phyloP scores from a whole-genome alignment of 1,140 invertebrate genomes.

The Leptopilina clavipes region DNA sequence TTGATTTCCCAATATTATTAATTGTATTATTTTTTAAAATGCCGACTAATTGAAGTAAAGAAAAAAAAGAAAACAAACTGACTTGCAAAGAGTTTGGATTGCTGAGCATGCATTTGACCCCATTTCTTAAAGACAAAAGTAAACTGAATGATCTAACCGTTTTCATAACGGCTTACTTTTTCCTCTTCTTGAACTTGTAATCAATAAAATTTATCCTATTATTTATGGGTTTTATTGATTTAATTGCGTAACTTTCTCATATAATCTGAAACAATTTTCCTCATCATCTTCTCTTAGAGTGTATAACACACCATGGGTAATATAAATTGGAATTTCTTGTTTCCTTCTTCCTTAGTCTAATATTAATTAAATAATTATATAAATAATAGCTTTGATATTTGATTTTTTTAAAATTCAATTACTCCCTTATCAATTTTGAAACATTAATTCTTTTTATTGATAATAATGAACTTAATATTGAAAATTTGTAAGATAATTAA shows the following conservation, averaged over 20 bases:
- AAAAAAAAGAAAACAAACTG: background rate
- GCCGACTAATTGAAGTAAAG: background rate
- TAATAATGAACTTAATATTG: too few relatives aligned
- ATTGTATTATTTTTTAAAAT: background rate
- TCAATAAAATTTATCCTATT: background rate
- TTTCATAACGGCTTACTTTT: background rate
- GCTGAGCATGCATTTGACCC: constrained; percentile 41
- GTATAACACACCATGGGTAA: background rate
- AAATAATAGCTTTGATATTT: too few relatives aligned
- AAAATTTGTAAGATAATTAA: too few relatives aligned
- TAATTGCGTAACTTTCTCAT: background rate
- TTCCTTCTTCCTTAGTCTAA: too few relatives aligned
- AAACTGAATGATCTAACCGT: constrained; percentile 23
- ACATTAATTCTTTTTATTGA: too few relatives aligned
- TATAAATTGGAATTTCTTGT: background rate
- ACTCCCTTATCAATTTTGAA: too few relatives aligned
- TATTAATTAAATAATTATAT: too few relatives aligned
- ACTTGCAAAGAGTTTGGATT: background rate
- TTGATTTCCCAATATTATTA: too few relatives aligned
- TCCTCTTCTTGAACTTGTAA: background rate
- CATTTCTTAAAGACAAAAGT: constrained; percentile 26
- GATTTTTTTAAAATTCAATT: too few relatives aligned
- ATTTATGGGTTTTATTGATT: background rate
- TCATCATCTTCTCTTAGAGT: background rate
- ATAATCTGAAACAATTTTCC: background rate